A percentile compares a stretch with the other conserved stretches of the same genome.
These are phyloP conservation scores for Apamea epomidion DNA, from an alignment of 2,888 invertebrate species.

Conservation along the genomic window DNA sequence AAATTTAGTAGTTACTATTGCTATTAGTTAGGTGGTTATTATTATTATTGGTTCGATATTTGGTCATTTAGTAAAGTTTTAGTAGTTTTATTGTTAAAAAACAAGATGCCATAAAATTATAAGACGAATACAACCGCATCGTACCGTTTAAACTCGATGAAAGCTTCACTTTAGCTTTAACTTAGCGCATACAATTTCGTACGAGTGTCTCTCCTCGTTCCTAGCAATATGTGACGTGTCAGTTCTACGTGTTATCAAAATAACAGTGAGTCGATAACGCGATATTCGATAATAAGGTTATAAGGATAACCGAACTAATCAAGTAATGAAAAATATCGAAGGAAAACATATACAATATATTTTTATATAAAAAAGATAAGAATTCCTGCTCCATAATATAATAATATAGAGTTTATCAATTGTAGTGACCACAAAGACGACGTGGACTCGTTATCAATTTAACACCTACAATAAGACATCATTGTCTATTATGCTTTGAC, in stretches of 20 bases:
- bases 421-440: constrained; percentile 6
- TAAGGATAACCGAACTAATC: constrained; percentile 19
- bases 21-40: constrained; percentile 2
- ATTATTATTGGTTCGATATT: constrained; percentile 1
- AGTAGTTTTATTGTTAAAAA: constrained; percentile 24
- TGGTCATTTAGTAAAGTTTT: constrained; percentile 28
- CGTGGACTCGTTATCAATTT: constrained; percentile 46
- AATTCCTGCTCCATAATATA: not conserved
- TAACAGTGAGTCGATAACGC: constrained; percentile 14
- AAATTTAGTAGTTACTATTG: not conserved
- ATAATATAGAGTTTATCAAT: constrained; percentile 20
- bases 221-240: constrained; percentile 10
- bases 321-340: not conserved
- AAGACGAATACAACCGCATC: not conserved
- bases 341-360: constrained; percentile 1
- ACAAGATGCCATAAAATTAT: constrained; percentile 14
- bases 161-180: not conserved
- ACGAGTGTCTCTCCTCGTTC: not conserved
- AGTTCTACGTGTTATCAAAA: constrained; percentile 27
- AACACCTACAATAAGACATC: constrained; percentile 39
- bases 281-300: constrained; percentile 32
- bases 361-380: not conserved
- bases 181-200: constrained; percentile 12
- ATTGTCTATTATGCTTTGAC: constrained; percentile 42
- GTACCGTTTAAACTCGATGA: not conserved